These are phyloP conservation scores for Aphodius granarius DNA, from an alignment of 2,888 invertebrate genomes.

Conservation along the genomic window DNA sequence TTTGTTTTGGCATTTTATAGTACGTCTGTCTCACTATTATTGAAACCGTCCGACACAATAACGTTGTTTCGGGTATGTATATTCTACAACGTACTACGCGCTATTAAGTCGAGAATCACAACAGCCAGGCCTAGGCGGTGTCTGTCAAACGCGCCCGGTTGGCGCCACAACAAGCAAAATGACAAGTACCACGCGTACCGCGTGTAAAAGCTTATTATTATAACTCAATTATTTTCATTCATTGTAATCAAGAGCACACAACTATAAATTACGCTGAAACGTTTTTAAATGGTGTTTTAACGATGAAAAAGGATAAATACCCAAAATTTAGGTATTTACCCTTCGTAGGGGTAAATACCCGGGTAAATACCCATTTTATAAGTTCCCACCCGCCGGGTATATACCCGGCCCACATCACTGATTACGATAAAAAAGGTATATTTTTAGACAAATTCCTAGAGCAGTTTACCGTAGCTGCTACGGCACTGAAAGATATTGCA, in stretches of 20 bases:
- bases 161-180: neutral
- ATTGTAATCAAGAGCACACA: neutral
- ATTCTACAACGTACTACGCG: neutral
- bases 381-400: neutral
- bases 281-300: neutral
- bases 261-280: neutral
- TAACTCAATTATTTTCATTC: neutral
- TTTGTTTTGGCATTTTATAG: neutral
- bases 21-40: neutral
- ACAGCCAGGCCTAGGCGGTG: neutral
- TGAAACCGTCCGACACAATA: neutral
- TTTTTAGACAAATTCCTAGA: too few relatives aligned
- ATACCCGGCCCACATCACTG: neutral
- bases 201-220: neutral
- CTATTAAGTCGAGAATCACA: neutral
- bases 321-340: neutral
- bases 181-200: neutral
- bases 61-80: neutral
- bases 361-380: neutral
- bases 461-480: neutral
- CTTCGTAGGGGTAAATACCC: neutral
- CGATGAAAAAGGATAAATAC: neutral
- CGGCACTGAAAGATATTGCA: neutral
- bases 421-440: too few relatives aligned
- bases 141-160: neutral